Evolutionary conservation across 2,888 invertebrate species (phyloP).

Genomic region (Himalopsyche japonica): DNA sequence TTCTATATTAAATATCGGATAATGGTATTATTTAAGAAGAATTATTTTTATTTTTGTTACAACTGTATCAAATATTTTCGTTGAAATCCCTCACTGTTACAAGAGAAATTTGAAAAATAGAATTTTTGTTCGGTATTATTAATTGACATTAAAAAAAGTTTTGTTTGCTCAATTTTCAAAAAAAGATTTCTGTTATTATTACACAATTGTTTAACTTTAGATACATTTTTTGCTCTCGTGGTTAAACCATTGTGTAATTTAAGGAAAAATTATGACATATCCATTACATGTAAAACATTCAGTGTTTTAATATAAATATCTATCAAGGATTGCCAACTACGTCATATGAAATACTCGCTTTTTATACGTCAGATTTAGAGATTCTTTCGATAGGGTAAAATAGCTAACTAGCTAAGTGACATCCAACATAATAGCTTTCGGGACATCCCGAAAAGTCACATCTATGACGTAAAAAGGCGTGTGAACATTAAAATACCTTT

Average conservation of each 20-base stretch:
- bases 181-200: no score
- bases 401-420: background rate
- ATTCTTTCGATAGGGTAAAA: background rate
- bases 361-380: background rate
- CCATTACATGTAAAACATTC: background rate
- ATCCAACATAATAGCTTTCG: background rate
- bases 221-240: no score
- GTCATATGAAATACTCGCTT: background rate
- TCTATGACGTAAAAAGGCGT: background rate
- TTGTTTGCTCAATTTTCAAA: no score
- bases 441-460: background rate
- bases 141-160: no score
- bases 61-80: no score
- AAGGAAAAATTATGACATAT: background rate
- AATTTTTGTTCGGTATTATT: no score
- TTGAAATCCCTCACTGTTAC: no score
- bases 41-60: no score
- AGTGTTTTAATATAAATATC: background rate
- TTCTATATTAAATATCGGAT: no score
- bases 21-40: no score
- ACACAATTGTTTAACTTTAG: no score
- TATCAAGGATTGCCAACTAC: background rate
- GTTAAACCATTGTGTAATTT: background rate
- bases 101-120: no score
- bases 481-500: background rate